These are phyloP conservation scores for Sceloporus undulatus DNA, from an alignment of 2,113 vertebrate genomes.

Conservation along the genomic window DNA sequence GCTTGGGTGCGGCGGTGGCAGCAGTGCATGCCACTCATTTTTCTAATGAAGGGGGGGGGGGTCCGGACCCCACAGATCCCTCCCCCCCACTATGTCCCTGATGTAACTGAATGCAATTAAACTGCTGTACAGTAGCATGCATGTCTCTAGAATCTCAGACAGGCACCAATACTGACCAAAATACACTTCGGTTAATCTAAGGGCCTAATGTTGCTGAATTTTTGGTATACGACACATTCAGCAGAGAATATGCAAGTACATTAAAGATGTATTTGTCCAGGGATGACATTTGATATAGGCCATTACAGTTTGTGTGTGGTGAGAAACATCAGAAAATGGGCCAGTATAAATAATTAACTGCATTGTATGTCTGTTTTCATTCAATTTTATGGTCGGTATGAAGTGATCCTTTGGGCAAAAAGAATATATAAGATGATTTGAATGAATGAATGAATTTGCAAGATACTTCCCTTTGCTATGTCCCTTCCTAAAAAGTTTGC, in stretches of 20 bases:
- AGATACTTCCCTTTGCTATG: background rate
- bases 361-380: background rate
- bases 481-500: background rate
- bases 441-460: background rate
- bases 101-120: background rate
- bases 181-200: background rate
- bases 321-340: background rate
- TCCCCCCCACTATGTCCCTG: too few species aligned
- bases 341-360: background rate
- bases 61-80: too few species aligned
- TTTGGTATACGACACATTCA: background rate
- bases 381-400: background rate
- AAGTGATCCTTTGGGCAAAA: background rate
- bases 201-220: background rate
- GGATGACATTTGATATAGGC: fast-evolving
- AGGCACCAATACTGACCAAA: too few species aligned
- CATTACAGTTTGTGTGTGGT: background rate
- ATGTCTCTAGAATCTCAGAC: background rate
- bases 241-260: background rate
- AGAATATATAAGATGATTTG: background rate
- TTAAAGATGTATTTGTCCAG: fast-evolving
- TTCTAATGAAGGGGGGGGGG: too few species aligned
- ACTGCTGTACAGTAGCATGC: background rate
- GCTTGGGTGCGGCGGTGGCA: too few species aligned
- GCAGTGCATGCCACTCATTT: too few species aligned